Conservation (phyloP, 2,797 vertebrate genomes). For the Brotula barbata region DNA sequence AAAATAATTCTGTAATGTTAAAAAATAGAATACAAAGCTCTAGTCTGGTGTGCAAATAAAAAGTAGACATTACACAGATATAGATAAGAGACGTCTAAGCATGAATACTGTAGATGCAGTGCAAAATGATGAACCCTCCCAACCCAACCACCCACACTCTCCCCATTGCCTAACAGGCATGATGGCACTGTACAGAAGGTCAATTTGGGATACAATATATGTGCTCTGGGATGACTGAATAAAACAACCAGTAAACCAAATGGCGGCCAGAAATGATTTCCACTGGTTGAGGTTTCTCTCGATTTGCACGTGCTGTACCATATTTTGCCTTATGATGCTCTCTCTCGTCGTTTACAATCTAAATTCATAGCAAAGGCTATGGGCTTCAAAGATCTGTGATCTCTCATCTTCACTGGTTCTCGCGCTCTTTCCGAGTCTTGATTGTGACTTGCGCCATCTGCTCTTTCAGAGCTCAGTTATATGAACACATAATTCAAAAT, state of each 20-base stretch:
- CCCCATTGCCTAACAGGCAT: slow-evolving; percentile 50
- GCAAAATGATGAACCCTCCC: slow-evolving; percentile 75
- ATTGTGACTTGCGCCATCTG: slow-evolving; percentile 80
- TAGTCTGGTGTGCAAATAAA: slow-evolving; percentile 84
- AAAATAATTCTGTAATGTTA: slow-evolving; percentile 84
- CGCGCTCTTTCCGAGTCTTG: slow-evolving; percentile 61
- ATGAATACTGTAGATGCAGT: slow-evolving; percentile 82
- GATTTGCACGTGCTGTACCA: slow-evolving; percentile 54
- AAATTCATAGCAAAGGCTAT: slow-evolving; percentile 55
- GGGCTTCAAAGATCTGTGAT: slow-evolving; percentile 58
- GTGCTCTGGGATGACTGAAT: slow-evolving; percentile 71
- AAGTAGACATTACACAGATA: slow-evolving; percentile 78
- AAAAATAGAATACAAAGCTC: slow-evolving; percentile 84
- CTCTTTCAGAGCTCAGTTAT: slow-evolving; percentile 75
- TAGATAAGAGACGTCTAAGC: slow-evolving; percentile 78
- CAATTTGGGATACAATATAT: slow-evolving; percentile 70
- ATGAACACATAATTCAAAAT: slow-evolving; percentile 62
- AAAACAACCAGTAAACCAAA: slow-evolving; percentile 65
- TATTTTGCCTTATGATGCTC: slow-evolving; percentile 53
- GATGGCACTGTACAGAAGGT: slow-evolving; percentile 65
- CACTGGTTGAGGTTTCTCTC: slow-evolving; percentile 70
- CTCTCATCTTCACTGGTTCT: slow-evolving; percentile 40
- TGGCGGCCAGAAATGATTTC: slow-evolving; percentile 67
- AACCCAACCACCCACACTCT: slow-evolving; percentile 4
- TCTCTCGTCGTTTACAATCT: slow-evolving; percentile 61